phyloP scores from a whole-genome alignment of 2,797 vertebrate genomes.

The Glyptemys insculpta region DNA sequence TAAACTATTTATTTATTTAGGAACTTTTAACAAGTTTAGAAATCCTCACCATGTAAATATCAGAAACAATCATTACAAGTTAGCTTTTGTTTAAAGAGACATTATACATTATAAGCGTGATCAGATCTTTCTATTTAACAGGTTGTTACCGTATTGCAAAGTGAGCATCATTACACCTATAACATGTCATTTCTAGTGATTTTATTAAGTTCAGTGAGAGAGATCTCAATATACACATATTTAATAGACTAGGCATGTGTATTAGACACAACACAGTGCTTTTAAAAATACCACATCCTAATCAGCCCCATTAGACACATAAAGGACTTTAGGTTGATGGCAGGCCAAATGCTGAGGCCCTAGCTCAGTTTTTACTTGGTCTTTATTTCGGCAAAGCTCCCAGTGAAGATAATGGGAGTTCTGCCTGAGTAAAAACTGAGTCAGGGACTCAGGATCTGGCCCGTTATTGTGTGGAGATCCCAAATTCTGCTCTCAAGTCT shows the following conservation, averaged over 20 bases:
- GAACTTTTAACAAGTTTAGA: background rate
- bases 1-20: background rate
- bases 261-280: background rate
- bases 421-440: background rate
- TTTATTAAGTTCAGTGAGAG: no score
- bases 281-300: background rate
- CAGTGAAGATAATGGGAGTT: background rate
- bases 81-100: no score
- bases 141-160: no score
- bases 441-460: background rate
- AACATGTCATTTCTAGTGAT: no score
- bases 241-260: no score
- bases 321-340: background rate
- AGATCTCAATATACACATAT: no score
- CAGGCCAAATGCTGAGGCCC: background rate
- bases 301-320: background rate
- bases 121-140: no score
- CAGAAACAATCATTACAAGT: background rate
- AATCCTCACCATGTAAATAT: background rate
- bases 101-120: no score
- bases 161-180: no score
- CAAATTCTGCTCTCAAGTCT: background rate
- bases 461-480: background rate
- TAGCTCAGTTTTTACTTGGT: background rate
- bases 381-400: background rate